phyloP scores from a whole-genome alignment of 2,113 vertebrate genomes.

The Ahaetulla prasina region DNA sequence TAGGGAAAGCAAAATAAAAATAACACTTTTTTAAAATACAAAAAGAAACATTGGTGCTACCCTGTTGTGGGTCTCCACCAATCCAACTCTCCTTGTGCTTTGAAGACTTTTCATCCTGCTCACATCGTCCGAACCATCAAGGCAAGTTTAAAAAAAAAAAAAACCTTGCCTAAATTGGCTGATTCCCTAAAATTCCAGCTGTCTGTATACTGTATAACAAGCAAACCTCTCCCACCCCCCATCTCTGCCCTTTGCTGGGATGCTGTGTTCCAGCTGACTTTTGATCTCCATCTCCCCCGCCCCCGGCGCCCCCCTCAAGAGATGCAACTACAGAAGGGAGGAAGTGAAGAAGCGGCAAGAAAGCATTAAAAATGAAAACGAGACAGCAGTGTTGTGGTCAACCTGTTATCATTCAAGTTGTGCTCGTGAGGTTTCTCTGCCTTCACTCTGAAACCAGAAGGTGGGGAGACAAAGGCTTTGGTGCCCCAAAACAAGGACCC shows the following conservation, averaged over 20 bases:
- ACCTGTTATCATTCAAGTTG: background rate
- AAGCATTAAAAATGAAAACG: background rate
- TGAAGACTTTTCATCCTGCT: background rate
- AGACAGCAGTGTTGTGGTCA: background rate
- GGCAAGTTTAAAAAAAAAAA: background rate
- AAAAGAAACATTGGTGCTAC: background rate
- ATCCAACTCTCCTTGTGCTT: background rate
- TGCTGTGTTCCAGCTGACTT: background rate
- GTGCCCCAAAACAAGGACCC: background rate
- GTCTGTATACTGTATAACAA: background rate
- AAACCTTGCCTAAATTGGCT: background rate
- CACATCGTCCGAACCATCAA: background rate
- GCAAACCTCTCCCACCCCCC: background rate
- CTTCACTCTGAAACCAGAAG: background rate
- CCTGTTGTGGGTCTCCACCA: too few relatives aligned
- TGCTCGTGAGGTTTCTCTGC: background rate
- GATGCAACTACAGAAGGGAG: too few relatives aligned
- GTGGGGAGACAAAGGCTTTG: too few relatives aligned
- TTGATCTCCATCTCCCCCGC: too few relatives aligned
- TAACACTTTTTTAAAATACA: background rate
- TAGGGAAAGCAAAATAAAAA: too few relatives aligned
- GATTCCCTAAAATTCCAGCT: background rate
- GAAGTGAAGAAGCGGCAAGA: background rate
- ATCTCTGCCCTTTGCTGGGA: background rate
- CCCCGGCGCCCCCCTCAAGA: too few relatives aligned